Evolutionary conservation across 2,113 vertebrate genomes (phyloP), one percentile per base, ranked within the genome.

Genomic region (Seriola aureovittata): DNA sequence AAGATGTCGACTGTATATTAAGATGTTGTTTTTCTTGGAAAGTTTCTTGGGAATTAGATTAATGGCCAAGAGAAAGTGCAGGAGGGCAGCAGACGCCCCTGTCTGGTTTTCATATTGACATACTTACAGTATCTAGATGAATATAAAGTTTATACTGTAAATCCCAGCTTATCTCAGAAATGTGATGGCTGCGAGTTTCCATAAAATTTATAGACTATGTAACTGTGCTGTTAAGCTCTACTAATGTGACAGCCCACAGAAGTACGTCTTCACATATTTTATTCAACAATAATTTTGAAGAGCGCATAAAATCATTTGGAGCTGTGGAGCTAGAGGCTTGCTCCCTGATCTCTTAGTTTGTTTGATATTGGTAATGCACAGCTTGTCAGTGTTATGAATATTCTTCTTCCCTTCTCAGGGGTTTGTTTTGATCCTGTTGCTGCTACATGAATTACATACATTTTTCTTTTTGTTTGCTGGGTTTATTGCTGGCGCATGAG

Each of bases 21-120:
- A 23, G 12, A 34, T 23, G 58, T 9, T n/a, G 59, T 55, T 85
- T 79, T 75, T 54, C 16, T 67, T 80, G 62, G 55, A 68, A 21
- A 64, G 54, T 8, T 46, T 25, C 32, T 67, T 5, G 10, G 29
- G 23, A 80, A 63, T 66, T 4, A 40, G 64, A 64, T 68, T 46
- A 19, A 52, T 77, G 74, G 16, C 25, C 8, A 62, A 54, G 13
- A 29, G 2, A 66, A 70, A 71, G 58, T 23, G 11, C 32, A 66
- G 57, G 4, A 8, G 25, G 19, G 34, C 36, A 54, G 71, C 17
- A 38, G 64, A 65, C 71, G 36, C 32, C 25, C 29, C 38, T 5
- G 16, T 86, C 55, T 59, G 52, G 25, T 54, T 69, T 70, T 44
- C 9, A 54, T 69, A 60, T 82, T n/a, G 44, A 44, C 13, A 65